A percentile compares a stretch with the other conserved stretches of the same genome.
These are phyloP conservation scores for Semotilus atromaculatus DNA, from an alignment of 2,797 vertebrate species.

Conservation along the genomic window DNA sequence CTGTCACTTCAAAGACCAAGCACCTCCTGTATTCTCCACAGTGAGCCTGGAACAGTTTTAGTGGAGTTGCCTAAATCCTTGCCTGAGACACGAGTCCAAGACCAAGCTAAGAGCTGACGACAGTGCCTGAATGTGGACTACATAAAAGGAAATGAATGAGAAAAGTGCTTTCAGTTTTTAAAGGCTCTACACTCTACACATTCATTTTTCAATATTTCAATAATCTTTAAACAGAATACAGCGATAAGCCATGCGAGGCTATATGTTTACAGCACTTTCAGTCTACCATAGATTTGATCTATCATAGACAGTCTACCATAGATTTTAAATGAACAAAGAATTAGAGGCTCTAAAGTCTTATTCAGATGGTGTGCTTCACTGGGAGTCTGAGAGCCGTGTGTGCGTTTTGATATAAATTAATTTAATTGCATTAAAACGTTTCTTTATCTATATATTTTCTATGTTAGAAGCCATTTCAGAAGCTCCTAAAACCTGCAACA, in stretches of 20 bases:
- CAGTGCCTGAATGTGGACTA: not conserved
- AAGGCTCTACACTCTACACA: not conserved
- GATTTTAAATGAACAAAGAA: not conserved
- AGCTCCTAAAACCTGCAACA: no score
- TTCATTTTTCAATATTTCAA: not conserved
- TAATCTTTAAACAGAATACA: not conserved
- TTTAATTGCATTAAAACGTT: not conserved
- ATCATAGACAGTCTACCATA: not conserved
- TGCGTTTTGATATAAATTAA: not conserved
- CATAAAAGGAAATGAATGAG: not conserved
- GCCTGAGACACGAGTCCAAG: not conserved
- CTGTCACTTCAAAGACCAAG: slow-evolving; percentile 59
- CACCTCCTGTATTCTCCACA: slow-evolving; percentile 16
- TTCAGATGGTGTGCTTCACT: not conserved
- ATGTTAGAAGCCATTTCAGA: not conserved
- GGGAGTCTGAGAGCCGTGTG: not conserved
- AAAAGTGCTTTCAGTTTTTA: not conserved
- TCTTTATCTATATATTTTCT: not conserved
- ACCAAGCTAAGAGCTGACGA: not conserved
- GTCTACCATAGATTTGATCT: no score
- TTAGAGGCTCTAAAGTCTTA: not conserved
- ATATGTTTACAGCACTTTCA: not conserved
- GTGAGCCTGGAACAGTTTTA: not conserved
- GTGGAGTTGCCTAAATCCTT: slow-evolving; percentile 12
- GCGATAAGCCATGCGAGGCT: no score